A percentile compares a stretch with the other conserved stretches of the same genome.
Evolutionary conservation across 2,888 invertebrate species (phyloP).

Genomic region (Melolontha melolontha): DNA sequence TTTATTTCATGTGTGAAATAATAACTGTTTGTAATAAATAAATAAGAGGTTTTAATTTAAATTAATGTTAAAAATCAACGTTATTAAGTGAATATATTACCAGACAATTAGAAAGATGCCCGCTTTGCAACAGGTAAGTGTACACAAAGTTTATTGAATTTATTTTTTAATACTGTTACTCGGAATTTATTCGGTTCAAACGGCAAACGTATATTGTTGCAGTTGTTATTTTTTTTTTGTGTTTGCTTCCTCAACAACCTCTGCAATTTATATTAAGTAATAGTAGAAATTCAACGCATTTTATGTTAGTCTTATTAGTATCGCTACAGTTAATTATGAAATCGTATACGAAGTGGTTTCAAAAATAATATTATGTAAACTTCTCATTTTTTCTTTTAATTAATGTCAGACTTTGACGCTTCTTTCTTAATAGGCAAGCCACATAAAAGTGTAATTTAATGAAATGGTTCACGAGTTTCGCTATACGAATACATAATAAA

Average conservation of each 20-base stretch:
- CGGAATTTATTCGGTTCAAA: constrained; percentile 1
- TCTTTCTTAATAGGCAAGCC: constrained; percentile 30
- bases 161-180: constrained; percentile 1
- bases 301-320: constrained; percentile 43
- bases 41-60: constrained; percentile 5
- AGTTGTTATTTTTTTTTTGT: background rate
- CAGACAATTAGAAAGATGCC: constrained; percentile 19
- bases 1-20: constrained; percentile 13
- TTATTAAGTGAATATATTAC: background rate
- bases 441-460: constrained; percentile 22
- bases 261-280: constrained; percentile 41
- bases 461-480: constrained; percentile 32
- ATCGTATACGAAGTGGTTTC: constrained; percentile 38
- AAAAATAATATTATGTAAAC: constrained; percentile 44
- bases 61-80: constrained; percentile 7
- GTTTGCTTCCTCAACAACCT: constrained; percentile 6
- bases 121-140: constrained; percentile 26
- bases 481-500: constrained; percentile 7
- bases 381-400: constrained; percentile 37
- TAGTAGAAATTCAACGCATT: constrained; percentile 38
- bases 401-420: constrained; percentile 36
- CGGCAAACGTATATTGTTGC: background rate
- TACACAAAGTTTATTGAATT: background rate
- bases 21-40: constrained; percentile 5
- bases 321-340: constrained; percentile 47